phyloP scores from a whole-genome alignment of 2,797 vertebrate species.

The Halcyon smyrnensis region DNA sequence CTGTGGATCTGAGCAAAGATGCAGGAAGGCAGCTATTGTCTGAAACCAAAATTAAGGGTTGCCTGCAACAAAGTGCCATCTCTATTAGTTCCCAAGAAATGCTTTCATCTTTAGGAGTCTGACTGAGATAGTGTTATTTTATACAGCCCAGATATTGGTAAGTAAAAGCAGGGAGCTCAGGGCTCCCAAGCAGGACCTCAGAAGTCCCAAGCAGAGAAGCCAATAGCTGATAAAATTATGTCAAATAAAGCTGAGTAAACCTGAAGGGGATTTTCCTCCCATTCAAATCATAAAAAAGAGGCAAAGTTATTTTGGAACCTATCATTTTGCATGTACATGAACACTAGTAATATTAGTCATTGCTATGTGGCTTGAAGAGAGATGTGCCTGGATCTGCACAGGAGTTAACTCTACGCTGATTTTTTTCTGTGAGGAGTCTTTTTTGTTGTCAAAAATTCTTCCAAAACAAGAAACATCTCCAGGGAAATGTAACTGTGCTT shows the following conservation, averaged over 20 bases:
- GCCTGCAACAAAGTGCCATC: neutral
- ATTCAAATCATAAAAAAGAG: neutral
- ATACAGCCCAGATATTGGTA: neutral
- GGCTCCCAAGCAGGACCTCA: neutral
- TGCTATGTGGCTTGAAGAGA: neutral
- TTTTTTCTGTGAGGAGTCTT: neutral
- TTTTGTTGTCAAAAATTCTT: neutral
- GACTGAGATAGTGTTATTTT: neutral
- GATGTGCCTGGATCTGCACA: neutral
- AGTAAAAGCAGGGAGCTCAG: neutral
- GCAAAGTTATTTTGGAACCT: neutral
- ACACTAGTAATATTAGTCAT: neutral
- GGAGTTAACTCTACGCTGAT: neutral
- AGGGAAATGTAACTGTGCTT: neutral
- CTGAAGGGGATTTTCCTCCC: neutral
- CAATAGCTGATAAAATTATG: neutral
- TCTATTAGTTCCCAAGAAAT: neutral
- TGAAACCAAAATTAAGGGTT: neutral
- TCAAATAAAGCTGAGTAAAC: neutral
- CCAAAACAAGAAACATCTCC: neutral
- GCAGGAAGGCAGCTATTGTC: neutral
- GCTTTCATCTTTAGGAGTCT: neutral
- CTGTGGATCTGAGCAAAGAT: neutral
- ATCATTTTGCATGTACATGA: neutral
- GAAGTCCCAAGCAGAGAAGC: neutral